These are phyloP conservation scores for Gortyna flavago DNA, from an alignment of 2,888 invertebrate species.

Conservation along the genomic window DNA sequence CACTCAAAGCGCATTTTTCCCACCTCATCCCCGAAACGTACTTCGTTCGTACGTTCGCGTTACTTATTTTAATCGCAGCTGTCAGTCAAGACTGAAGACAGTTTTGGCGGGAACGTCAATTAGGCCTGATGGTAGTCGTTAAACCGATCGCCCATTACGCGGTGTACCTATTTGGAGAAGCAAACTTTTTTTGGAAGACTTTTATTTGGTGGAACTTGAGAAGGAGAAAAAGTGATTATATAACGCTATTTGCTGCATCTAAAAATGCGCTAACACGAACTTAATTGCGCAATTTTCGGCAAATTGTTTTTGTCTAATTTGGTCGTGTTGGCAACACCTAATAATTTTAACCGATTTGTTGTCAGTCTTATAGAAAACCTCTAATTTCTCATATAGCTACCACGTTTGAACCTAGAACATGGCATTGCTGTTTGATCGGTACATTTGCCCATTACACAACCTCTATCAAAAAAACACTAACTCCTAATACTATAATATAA, in stretches of 20 bases:
- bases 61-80: slow-evolving; percentile 53
- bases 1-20: not conserved
- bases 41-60: slow-evolving; percentile 16
- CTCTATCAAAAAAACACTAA: not conserved
- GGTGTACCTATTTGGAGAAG: slow-evolving; percentile 13
- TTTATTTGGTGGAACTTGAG: slow-evolving; percentile 16
- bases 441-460: not conserved
- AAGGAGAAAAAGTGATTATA: not conserved
- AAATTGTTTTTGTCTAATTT: not conserved
- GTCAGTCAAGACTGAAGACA: slow-evolving; percentile 54
- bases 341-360: not conserved
- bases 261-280: not conserved
- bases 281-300: not conserved
- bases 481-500: no score
- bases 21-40: not conserved
- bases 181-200: slow-evolving; percentile 24
- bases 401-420: not conserved
- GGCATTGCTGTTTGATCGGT: not conserved
- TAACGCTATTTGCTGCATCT: not conserved
- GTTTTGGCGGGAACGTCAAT: slow-evolving; percentile 58
- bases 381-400: not conserved
- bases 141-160: slow-evolving; percentile 53
- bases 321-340: not conserved
- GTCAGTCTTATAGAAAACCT: not conserved
- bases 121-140: slow-evolving; percentile 55